phyloP scores from a whole-genome alignment of 2,888 invertebrate species.

The Horisme vitalbata region DNA sequence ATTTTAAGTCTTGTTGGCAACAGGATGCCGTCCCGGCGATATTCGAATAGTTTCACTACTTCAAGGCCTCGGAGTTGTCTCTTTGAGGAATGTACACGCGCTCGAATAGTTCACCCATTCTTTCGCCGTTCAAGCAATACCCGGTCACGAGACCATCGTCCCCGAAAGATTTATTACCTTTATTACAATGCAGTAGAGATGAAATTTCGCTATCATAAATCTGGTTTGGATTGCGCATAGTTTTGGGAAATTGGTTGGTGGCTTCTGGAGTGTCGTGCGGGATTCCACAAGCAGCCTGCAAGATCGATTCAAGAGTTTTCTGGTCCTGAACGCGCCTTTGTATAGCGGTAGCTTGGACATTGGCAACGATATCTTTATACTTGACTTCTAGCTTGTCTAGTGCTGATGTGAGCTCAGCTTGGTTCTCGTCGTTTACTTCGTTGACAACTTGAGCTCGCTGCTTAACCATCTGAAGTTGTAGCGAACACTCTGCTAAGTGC shows the following conservation, averaged over 20 bases:
- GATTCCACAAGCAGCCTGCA: conserved; percentile 58
- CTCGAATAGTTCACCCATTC: conserved; percentile 65
- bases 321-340: conserved; percentile 71
- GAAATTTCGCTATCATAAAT: conserved; percentile 52
- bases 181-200: conserved; percentile 49
- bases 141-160: conserved; percentile 53
- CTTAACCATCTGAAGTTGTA: conserved; percentile 64
- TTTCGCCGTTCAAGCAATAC: conserved; percentile 62
- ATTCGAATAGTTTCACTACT: conserved; percentile 39
- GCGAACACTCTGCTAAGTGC: conserved; percentile 62
- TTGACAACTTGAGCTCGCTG: conserved; percentile 65
- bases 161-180: conserved; percentile 52
- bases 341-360: conserved; percentile 70
- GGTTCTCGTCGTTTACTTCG: conserved; percentile 61
- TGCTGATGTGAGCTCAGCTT: conserved; percentile 55
- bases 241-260: conserved; percentile 45
- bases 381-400: conserved; percentile 67
- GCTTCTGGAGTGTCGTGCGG: conserved; percentile 36
- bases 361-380: conserved; percentile 72
- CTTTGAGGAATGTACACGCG: conserved; percentile 68
- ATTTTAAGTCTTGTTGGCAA: too few relatives aligned
- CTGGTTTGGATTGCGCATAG: conserved; percentile 48
- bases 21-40: conserved; percentile 2
- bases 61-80: conserved; percentile 49
- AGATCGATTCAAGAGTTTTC: conserved; percentile 61